Evolutionary conservation across 2,797 vertebrate species (phyloP).

Genomic region (Sarcophilus harrisii): DNA sequence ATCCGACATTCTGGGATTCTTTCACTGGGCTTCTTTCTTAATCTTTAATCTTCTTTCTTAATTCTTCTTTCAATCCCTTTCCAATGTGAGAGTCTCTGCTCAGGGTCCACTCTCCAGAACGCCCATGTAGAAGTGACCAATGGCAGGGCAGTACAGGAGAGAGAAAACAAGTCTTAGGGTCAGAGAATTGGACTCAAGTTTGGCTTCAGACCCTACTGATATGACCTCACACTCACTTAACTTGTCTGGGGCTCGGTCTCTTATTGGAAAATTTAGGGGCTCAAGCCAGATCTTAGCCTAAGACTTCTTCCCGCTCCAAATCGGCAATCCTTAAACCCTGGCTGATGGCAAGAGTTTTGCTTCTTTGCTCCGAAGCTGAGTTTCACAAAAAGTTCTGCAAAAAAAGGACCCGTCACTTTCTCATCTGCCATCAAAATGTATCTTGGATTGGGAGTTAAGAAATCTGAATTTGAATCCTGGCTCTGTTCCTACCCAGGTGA

Average conservation of each 20-base stretch:
- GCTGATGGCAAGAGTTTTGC: not conserved
- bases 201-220: not conserved
- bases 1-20: not conserved
- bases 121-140: not conserved
- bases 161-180: not conserved
- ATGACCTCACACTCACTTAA: not conserved
- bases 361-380: not conserved
- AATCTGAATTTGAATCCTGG: too few species aligned
- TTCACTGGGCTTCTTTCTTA: not conserved
- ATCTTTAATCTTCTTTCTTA: not conserved
- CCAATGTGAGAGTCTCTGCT: not conserved
- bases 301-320: not conserved
- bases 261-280: too few species aligned
- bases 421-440: too few species aligned
- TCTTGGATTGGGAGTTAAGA: too few species aligned
- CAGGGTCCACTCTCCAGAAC: not conserved
- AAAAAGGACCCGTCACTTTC: not conserved
- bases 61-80: not conserved
- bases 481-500: too few species aligned
- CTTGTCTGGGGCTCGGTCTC: not conserved
- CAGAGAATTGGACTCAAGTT: not conserved
- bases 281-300: not conserved
- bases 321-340: not conserved
- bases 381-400: not conserved
- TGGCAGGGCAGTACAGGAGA: not conserved